Base-by-base conservation (phyloP, 2,797 vertebrate genomes). In the Avahi laniger region DNA sequence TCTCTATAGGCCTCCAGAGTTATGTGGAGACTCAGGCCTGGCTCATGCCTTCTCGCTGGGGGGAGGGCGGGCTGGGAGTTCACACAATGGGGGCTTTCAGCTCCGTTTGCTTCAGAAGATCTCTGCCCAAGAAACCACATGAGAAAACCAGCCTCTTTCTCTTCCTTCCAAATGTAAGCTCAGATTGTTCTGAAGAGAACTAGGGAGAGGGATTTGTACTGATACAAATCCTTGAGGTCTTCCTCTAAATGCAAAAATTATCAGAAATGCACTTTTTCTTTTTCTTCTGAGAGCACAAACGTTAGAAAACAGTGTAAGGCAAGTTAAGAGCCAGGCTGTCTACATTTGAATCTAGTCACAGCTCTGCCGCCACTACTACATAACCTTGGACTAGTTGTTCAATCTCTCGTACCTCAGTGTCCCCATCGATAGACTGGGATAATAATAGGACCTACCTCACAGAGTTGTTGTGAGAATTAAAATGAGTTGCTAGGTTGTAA, bases 51-150 rank as follows among this genome's bases (percentile, higher is more conserved):
- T 70, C 81, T 81, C 8, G 2, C 24, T 38, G 38, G 5, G 73
- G 52, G 30, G 14, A 30, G 26, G 52, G 17, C 3, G 10, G 65
- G 2, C 30, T 13, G 22, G 54, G 48, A 12, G 1, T 69, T 52
- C 0, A 81, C 82, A 97, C 97, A 97, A 92, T 94, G 54, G 76
- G 70, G 43, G 52, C 94, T 97, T 97, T 97, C 96, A 97, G 76
- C 15, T 88, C 79, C 33, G 0, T 13, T 48, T 59, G n/a, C 86
- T 97, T 90, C 61, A 41, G 43, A 96, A 76, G 88, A 72, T 76
- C 26, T 50, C 65, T 20, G 75, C 28, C 22, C 11, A 35, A 52
- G 4, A 91, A 38, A 76, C 57, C 72, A 70, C 67, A 72, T 20
- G 50, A 89, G 73, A 59, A 41, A 91, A 65, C 24, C 83, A 87